Conservation (phyloP, 2,113 vertebrate genomes). For the Misgurnus mizolepis region DNA sequence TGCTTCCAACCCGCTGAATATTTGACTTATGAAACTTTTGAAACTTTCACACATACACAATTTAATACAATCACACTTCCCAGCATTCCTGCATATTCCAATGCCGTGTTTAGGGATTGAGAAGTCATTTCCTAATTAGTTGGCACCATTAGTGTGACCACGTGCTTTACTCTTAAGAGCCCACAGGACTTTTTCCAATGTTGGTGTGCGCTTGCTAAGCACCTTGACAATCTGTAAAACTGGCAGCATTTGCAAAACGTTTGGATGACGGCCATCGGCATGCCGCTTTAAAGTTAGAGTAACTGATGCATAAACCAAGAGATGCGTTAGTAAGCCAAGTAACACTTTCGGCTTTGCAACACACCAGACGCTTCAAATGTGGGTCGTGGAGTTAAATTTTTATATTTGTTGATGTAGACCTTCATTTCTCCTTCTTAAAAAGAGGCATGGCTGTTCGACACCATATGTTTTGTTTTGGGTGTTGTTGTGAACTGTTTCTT, state of each 20-base stretch:
- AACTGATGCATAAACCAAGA: slow-evolving; percentile 49
- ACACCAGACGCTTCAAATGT: slow-evolving; percentile 56
- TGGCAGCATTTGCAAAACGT: slow-evolving; percentile 28
- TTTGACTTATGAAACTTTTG: slow-evolving; percentile 40
- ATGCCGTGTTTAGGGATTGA: slow-evolving; percentile 52
- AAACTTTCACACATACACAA: slow-evolving; percentile 23
- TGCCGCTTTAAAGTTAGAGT: slow-evolving; percentile 23
- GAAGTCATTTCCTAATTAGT: slow-evolving; percentile 71
- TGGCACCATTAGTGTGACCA: slow-evolving; percentile 61
- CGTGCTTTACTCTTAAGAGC: slow-evolving; percentile 68
- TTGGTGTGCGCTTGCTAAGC: slow-evolving; percentile 30
- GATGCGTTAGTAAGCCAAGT: slow-evolving; percentile 21
- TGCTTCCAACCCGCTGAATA: background rate
- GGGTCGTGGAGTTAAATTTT: slow-evolving; percentile 23
- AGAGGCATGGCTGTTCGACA: no score
- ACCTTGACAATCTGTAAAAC: slow-evolving; percentile 1
- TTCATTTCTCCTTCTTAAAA: background rate
- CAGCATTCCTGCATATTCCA: slow-evolving; percentile 51
- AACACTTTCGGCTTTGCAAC: slow-evolving; percentile 34
- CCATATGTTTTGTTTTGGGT: background rate
- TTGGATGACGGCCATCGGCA: slow-evolving; percentile 23
- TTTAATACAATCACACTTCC: slow-evolving; percentile 52
- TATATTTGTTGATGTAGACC: slow-evolving; percentile 8
- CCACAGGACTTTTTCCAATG: slow-evolving; percentile 64
- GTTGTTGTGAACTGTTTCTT: no score